Conservation (phyloP, 2,113 vertebrate genomes). For the Mixornis gularis region DNA sequence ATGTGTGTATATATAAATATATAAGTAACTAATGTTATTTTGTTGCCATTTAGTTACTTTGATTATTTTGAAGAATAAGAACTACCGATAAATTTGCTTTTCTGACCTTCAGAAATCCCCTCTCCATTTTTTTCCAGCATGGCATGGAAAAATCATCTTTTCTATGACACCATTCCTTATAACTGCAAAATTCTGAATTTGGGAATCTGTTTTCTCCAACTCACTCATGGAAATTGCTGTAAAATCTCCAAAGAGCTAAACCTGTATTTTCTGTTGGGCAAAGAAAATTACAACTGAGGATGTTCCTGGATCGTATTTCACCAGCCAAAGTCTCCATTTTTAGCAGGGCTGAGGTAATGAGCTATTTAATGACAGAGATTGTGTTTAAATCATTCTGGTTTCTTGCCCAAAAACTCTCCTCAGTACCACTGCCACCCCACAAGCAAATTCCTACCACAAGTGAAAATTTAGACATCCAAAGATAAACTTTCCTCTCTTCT, state of each 20-base stretch:
- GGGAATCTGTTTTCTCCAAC: neutral
- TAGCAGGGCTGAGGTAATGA: conserved; percentile 20
- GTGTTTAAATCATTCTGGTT: neutral
- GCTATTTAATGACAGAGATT: conserved; percentile 15
- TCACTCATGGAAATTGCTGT: neutral
- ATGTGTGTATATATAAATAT: neutral
- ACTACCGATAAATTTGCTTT: neutral
- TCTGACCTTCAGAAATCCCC: neutral
- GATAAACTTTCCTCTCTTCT: conserved; percentile 18
- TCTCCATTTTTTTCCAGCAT: neutral
- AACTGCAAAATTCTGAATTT: neutral
- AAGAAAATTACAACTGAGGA: neutral
- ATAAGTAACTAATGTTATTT: neutral
- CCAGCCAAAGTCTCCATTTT: neutral
- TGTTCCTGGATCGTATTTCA: neutral
- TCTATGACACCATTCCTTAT: neutral
- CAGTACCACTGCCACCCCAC: neutral
- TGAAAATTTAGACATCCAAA: conserved; percentile 9
- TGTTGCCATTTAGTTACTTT: neutral
- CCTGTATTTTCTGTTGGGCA: neutral
- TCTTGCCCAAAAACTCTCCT: neutral
- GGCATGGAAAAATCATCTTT: neutral
- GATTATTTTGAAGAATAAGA: neutral
- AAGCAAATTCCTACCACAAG: neutral
- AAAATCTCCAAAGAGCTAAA: neutral